phyloP scores from a whole-genome alignment of 2,797 vertebrate genomes.

The Hippoglossus hippoglossus region DNA sequence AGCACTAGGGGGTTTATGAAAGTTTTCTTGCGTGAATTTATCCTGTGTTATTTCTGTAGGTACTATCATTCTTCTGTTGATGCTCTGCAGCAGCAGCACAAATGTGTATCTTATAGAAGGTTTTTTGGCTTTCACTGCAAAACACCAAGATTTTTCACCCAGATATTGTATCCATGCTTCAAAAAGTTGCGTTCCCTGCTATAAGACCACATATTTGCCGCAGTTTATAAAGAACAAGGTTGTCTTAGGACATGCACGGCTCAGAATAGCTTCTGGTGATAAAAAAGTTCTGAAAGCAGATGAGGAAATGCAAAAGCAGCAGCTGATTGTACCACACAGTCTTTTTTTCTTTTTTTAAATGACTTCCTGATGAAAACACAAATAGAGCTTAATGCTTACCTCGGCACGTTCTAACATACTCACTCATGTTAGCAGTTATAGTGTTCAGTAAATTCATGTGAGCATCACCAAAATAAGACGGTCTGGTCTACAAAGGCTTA shows the following conservation, averaged over 20 bases:
- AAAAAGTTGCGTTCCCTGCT: not conserved
- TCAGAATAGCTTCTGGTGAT: too few species aligned
- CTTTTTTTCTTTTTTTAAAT: not conserved
- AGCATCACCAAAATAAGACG: too few species aligned
- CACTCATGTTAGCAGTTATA: too few species aligned
- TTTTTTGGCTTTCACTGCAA: not conserved
- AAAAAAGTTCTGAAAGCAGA: too few species aligned
- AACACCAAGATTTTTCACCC: not conserved
- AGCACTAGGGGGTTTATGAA: conserved; percentile 24
- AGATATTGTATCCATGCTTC: not conserved
- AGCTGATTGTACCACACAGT: conserved; percentile 13
- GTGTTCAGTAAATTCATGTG: too few species aligned
- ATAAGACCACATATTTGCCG: not conserved
- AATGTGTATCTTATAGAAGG: not conserved
- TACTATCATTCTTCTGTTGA: not conserved
- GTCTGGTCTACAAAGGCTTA: too few species aligned
- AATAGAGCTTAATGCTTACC: not conserved
- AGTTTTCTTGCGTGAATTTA: not conserved
- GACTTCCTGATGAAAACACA: not conserved
- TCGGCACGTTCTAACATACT: too few species aligned
- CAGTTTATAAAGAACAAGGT: not conserved
- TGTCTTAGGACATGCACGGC: not conserved
- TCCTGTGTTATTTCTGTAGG: conserved; percentile 2
- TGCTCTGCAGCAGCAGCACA: not conserved
- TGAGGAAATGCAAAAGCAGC: not conserved